These are phyloP conservation scores for Epinephelus moara DNA, from an alignment of 2,113 vertebrate genomes.

Conservation along the genomic window DNA sequence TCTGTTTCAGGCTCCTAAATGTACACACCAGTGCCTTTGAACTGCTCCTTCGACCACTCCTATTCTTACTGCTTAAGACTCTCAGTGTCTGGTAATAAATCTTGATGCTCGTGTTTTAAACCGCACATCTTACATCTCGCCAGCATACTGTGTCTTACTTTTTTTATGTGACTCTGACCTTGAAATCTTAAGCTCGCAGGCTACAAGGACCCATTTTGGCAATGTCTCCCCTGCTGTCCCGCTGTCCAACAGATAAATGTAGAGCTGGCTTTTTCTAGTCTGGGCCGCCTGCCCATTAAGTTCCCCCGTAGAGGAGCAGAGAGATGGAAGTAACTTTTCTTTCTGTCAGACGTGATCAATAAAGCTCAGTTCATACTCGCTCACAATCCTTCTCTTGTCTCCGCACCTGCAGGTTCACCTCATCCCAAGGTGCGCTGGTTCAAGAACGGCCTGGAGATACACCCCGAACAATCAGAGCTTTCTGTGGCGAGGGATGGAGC, in stretches of 20 bases:
- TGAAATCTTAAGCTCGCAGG: slow-evolving; percentile 56
- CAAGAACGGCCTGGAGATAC: slow-evolving; percentile 86
- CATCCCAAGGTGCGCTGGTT: slow-evolving; percentile 87
- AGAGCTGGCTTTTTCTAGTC: slow-evolving; percentile 58
- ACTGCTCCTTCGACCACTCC: slow-evolving; percentile 40
- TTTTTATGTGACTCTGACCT: slow-evolving; percentile 55
- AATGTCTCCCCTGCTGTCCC: slow-evolving; percentile 55
- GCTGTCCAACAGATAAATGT: slow-evolving; percentile 70
- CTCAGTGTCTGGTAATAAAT: slow-evolving; percentile 67
- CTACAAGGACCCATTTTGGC: slow-evolving; percentile 67
- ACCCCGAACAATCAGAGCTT: slow-evolving; percentile 77
- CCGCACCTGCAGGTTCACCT: slow-evolving; percentile 84
- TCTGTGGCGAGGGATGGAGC: slow-evolving; percentile 82
- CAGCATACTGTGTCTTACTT: slow-evolving; percentile 37
- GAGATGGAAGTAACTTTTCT: slow-evolving; percentile 58
- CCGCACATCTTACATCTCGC: slow-evolving; percentile 34
- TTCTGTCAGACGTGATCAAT: slow-evolving; percentile 56
- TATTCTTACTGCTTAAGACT: slow-evolving; percentile 40
- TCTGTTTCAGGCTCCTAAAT: slow-evolving; percentile 68
- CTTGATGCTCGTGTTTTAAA: slow-evolving; percentile 46
- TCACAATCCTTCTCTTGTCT: slow-evolving; percentile 17
- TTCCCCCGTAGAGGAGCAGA: slow-evolving; percentile 41
- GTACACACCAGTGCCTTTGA: slow-evolving; percentile 62
- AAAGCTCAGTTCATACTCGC: slow-evolving; percentile 35
- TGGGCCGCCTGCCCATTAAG: slow-evolving; percentile 50